phyloP scores from a whole-genome alignment of 2,797 vertebrate genomes.

The Miichthys miiuy region DNA sequence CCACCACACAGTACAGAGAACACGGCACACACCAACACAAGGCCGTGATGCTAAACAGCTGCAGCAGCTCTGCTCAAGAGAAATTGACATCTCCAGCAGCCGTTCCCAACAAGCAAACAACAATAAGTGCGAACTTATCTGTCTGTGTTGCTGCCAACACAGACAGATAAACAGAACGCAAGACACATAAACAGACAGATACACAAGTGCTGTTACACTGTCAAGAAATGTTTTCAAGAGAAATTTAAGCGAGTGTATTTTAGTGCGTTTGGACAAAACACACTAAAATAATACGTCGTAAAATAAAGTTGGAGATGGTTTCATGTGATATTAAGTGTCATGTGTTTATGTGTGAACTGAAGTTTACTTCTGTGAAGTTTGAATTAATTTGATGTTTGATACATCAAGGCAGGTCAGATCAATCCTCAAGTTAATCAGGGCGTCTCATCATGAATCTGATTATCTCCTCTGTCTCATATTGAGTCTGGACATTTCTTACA shows the following conservation, averaged over 20 bases:
- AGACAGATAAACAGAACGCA: constrained; percentile 51
- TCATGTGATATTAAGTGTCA: constrained; percentile 5
- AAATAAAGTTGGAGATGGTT: background rate
- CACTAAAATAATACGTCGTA: background rate
- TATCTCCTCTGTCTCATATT: constrained; percentile 15
- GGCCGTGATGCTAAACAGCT: constrained; percentile 69
- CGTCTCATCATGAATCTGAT: constrained; percentile 36
- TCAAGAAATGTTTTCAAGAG: constrained; percentile 23
- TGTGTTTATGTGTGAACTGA: constrained; percentile 15
- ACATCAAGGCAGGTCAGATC: constrained; percentile 38
- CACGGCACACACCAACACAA: constrained; percentile 46
- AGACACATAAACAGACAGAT: constrained; percentile 48
- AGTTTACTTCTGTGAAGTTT: constrained; percentile 32
- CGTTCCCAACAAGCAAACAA: constrained; percentile 67
- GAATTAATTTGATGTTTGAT: constrained; percentile 39
- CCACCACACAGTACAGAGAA: constrained; percentile 46
- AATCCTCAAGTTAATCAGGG: constrained; percentile 45
- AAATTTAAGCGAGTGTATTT: background rate
- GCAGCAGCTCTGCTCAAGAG: constrained; percentile 61
- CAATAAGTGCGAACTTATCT: constrained; percentile 65
- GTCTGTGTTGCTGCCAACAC: constrained; percentile 51
- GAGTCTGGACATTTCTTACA: constrained; percentile 27
- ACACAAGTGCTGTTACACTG: constrained; percentile 32
- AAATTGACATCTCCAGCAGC: constrained; percentile 73
- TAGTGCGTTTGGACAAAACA: background rate